These are phyloP conservation scores for Pelmatolapia mariae DNA, from an alignment of 2,113 vertebrate species.

Conservation along the genomic window DNA sequence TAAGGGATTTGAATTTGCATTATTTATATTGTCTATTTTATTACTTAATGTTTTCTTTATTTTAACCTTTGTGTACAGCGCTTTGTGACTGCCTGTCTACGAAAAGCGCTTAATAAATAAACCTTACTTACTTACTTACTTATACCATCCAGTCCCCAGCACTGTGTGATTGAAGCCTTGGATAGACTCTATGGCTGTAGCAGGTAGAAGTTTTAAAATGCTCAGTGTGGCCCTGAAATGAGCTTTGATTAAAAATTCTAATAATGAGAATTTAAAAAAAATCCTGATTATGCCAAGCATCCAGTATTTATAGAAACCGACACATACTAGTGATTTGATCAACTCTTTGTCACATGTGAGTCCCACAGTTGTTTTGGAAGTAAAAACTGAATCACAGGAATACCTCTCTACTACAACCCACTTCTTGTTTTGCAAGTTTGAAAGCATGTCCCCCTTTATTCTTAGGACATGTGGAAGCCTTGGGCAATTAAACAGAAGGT, in stretches of 20 bases:
- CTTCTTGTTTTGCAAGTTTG: neutral
- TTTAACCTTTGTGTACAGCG: no score
- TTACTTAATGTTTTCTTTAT: no score
- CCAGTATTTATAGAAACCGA: neutral
- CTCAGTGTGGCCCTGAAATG: neutral
- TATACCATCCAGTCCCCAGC: neutral
- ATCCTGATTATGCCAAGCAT: neutral
- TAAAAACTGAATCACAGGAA: neutral
- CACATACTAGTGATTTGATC: neutral
- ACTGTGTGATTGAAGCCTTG: neutral
- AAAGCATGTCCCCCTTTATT: neutral
- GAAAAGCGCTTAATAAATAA: no score
- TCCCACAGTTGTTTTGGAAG: neutral
- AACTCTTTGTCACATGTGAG: neutral
- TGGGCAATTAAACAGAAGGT: neutral
- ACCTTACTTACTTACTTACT: no score
- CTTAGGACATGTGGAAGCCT: neutral
- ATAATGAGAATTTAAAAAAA: accelerated
- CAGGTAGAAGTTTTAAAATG: neutral
- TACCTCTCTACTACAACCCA: neutral
- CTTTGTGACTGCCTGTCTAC: no score
- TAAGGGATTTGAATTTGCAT: neutral
- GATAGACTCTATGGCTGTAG: neutral
- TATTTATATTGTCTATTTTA: no score
- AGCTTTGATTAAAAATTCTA: accelerated